A percentile compares a stretch with the other conserved stretches of the same genome.
Conservation (phyloP, 2,888 invertebrate genomes). For the Hydraecia micacea region DNA sequence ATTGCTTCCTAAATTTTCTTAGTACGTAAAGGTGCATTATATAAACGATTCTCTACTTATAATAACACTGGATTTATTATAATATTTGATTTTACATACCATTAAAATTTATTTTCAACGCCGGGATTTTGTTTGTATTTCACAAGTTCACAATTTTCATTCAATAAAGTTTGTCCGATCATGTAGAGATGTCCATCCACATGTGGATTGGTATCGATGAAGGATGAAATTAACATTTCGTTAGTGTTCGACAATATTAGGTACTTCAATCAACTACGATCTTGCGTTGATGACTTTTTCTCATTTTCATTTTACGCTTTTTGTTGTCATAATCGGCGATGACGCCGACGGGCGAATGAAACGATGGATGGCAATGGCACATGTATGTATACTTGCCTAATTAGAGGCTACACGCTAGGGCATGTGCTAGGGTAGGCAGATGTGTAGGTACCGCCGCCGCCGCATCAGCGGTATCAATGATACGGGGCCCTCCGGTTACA, state of each 20-base stretch:
- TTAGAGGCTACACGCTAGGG: neutral
- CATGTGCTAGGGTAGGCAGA: no score
- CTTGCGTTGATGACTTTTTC: neutral
- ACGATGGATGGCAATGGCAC: no score
- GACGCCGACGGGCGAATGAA: neutral
- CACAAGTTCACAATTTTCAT: slow-evolving; percentile 39
- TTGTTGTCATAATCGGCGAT: neutral
- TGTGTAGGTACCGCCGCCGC: neutral
- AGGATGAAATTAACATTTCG: neutral
- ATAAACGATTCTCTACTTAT: neutral
- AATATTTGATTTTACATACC: slow-evolving; percentile 27
- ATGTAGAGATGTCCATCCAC: slow-evolving; percentile 22
- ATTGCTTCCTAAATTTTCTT: slow-evolving; percentile 19
- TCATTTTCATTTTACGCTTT: neutral
- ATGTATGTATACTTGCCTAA: neutral
- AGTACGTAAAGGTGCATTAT: neutral
- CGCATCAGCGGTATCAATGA: neutral
- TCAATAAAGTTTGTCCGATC: slow-evolving; percentile 3
- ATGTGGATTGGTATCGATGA: slow-evolving; percentile 24
- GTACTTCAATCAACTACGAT: neutral
- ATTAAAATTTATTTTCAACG: slow-evolving; percentile 23
- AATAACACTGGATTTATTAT: neutral
- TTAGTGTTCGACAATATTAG: neutral
- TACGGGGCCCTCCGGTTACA: neutral
- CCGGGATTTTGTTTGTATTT: slow-evolving; percentile 50